Conservation (phyloP, 1,140 invertebrate genomes). For the Neotoxoptera formosana region DNA sequence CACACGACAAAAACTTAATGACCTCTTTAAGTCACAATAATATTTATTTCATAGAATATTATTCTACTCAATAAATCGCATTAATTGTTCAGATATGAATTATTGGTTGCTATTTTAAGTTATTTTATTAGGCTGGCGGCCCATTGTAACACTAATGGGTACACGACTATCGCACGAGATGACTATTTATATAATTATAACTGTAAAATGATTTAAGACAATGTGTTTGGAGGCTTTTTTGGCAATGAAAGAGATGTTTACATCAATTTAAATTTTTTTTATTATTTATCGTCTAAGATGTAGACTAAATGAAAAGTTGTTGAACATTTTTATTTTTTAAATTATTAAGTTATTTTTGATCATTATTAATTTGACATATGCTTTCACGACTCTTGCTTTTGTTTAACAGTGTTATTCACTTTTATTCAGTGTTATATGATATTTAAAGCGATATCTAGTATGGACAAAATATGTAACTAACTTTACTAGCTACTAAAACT, state of each 20-base stretch:
- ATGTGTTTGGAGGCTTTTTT: not conserved
- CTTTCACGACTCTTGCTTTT: not conserved
- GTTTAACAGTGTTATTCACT: not conserved
- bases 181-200: not conserved
- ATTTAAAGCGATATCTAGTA: not conserved
- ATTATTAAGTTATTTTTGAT: not conserved
- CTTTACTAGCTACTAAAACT: not conserved
- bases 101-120: not conserved
- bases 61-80: not conserved
- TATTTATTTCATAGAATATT: not conserved
- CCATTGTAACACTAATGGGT: not conserved
- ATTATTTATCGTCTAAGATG: not conserved
- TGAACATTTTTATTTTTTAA: not conserved
- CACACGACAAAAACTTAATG: not conserved
- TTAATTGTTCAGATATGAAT: not conserved
- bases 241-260: not conserved
- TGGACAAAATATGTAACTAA: not conserved
- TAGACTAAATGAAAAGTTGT: not conserved
- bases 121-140: not conserved
- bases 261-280: not conserved
- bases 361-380: not conserved
- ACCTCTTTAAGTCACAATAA: not conserved
- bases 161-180: not conserved
- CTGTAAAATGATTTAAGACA: not conserved
- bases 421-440: not conserved